These are phyloP conservation scores for Cladopsammia gracilis DNA, from an alignment of 64 coral and sea anemone species.

Conservation along the genomic window DNA sequence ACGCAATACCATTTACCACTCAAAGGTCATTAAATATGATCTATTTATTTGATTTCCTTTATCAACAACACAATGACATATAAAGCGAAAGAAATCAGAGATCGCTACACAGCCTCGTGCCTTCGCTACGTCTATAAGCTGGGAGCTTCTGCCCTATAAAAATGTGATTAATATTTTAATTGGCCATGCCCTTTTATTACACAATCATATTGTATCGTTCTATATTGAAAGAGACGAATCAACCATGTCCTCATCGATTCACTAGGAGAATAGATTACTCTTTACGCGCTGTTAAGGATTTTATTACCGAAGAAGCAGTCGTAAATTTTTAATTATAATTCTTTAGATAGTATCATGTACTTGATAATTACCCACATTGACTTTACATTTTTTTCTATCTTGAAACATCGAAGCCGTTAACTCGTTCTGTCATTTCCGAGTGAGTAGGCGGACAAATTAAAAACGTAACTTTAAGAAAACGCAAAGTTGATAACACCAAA, in stretches of 20 bases:
- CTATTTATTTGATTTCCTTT: constrained; percentile 22
- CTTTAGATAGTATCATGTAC: not conserved
- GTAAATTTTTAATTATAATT: constrained; percentile 5
- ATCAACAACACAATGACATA: not conserved
- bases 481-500: no score
- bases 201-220: no score
- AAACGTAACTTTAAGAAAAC: no score
- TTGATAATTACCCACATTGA: not conserved
- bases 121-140: not conserved
- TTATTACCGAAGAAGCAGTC: not conserved
- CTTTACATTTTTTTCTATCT: no score
- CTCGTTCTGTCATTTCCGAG: no score
- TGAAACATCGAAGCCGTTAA: no score
- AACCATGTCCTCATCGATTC: no score
- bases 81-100: not conserved
- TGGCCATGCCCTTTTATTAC: no score
- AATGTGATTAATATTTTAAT: no score
- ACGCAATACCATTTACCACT: not conserved
- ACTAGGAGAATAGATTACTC: no score
- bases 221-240: no score
- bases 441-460: no score
- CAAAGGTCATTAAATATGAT: constrained; percentile 25
- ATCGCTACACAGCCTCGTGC: not conserved
- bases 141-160: not conserved
- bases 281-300: not conserved